A percentile compares a stretch with the other conserved stretches of the same genome.
phyloP scores from a whole-genome alignment of 2,888 invertebrate genomes.

The Kuschelorhynchus macadamiae region DNA sequence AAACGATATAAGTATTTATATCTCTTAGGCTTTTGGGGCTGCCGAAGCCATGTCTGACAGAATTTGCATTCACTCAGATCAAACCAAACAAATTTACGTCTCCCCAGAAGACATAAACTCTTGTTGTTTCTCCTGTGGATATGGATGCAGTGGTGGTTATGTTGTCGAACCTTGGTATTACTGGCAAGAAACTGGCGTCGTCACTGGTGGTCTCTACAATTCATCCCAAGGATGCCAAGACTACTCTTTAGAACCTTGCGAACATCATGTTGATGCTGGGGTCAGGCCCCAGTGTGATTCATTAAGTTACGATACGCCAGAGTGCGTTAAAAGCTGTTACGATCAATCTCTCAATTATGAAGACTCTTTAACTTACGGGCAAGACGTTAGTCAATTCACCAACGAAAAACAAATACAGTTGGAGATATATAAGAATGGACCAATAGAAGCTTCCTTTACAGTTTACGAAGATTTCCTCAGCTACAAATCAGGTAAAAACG shows the following conservation, averaged over 20 bases:
- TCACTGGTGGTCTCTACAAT: slow-evolving; percentile 85
- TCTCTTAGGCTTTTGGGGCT: slow-evolving; percentile 82
- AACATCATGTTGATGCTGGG: no score
- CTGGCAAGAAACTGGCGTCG: slow-evolving; percentile 85
- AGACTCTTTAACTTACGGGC: slow-evolving; percentile 28
- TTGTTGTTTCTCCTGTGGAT: slow-evolving; percentile 27
- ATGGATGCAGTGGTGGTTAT: slow-evolving; percentile 82
- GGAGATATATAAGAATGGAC: slow-evolving; percentile 86
- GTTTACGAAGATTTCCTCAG: slow-evolving; percentile 83
- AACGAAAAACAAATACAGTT: slow-evolving; percentile 76
- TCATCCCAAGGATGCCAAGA: no score
- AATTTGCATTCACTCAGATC: slow-evolving; percentile 31
- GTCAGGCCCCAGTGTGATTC: no score
- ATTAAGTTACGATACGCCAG: slow-evolving; percentile 43
- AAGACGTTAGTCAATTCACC: background rate
- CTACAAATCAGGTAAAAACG: slow-evolving; percentile 38
- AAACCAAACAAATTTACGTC: slow-evolving; percentile 22
- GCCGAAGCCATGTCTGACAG: slow-evolving; percentile 82
- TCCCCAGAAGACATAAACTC: slow-evolving; percentile 37
- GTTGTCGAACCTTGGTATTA: slow-evolving; percentile 85
- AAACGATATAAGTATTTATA: background rate
- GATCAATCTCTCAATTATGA: slow-evolving; percentile 17
- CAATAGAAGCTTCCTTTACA: slow-evolving; percentile 88
- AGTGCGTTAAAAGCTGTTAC: slow-evolving; percentile 38
- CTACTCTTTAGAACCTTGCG: slow-evolving; percentile 44